phyloP scores from a whole-genome alignment of 1,140 invertebrate species.

The Orius insidiosus region DNA sequence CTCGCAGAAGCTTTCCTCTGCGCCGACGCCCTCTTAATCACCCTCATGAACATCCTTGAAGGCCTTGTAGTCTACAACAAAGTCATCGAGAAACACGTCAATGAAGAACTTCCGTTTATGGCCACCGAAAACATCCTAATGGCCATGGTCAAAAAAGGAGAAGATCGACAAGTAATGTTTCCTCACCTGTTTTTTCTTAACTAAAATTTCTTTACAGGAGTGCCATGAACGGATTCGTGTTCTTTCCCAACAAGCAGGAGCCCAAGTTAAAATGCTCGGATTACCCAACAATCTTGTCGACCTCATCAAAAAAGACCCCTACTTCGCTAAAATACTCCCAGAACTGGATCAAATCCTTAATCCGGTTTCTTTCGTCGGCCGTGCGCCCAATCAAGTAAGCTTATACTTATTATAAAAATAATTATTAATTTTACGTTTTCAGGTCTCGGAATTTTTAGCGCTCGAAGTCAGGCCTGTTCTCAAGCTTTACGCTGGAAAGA shows the following conservation, averaged over 20 bases:
- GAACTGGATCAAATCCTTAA: slow-evolving; percentile 62
- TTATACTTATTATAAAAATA: too few species aligned
- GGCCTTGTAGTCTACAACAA: slow-evolving; percentile 90
- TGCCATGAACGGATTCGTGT: slow-evolving; percentile 93
- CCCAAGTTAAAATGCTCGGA: slow-evolving; percentile 75
- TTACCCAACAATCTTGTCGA: slow-evolving; percentile 81
- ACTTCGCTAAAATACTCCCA: slow-evolving; percentile 69
- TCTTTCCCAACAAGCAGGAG: slow-evolving; percentile 76
- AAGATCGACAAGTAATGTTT: slow-evolving; percentile 69
- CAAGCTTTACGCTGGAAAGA: slow-evolving; percentile 37
- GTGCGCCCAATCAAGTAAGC: slow-evolving; percentile 74
- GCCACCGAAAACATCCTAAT: slow-evolving; percentile 93
- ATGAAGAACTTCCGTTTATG: slow-evolving; percentile 91
- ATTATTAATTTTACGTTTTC: slow-evolving; percentile 15
- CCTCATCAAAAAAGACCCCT: slow-evolving; percentile 55
- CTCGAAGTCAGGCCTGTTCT: slow-evolving; percentile 67
- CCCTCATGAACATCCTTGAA: slow-evolving; percentile 80
- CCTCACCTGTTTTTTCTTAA: too few species aligned
- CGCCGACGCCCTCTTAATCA: slow-evolving; percentile 77
- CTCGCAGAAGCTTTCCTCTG: slow-evolving; percentile 84
- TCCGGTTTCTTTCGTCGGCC: slow-evolving; percentile 71
- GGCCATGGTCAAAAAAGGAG: slow-evolving; percentile 90
- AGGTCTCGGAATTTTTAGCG: slow-evolving; percentile 19
- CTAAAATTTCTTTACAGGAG: slow-evolving; percentile 37
- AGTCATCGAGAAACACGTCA: slow-evolving; percentile 70